Base-by-base conservation (phyloP, 1,140 invertebrate species). In the Saccostrea glomerata region DNA sequence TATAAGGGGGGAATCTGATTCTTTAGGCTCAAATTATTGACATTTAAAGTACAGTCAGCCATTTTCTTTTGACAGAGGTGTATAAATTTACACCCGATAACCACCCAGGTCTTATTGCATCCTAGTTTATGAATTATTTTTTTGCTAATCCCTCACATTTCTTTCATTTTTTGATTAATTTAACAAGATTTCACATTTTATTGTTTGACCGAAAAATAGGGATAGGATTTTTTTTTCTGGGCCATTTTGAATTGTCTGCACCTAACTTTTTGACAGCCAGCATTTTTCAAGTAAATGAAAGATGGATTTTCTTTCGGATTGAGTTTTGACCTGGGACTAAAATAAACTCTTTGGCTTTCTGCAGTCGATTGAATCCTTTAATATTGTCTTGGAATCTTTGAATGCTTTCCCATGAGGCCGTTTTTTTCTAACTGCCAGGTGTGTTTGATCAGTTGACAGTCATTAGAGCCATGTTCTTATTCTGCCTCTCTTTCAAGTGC, bases 21-120 rank as follows among this genome's bases (percentile, higher is more conserved):
- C 70, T 4, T 15, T 25, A 36, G 70, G 30, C 70, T 77, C 70
- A 77, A 36, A 77, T 77, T 77, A 77, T 77, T 77, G 70, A 77
- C 70, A 77, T 77, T 77, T 77, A 77, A 77, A 77, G 70, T 77
- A 36, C 30, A 13, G 13, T 13, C 15, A 77, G 70, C 30, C 70
- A 77, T 77, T 77, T 77, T 77, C 70, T 77, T 77, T 77, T 77
- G 70, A 77, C 70, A 77, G 23, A 30, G 70, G 70, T 77, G 70
- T 77, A 77, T 36, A 36, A 77, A 77, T 77, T 77, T 77, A 25
- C 70, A 15, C 70, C 25, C 2, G 70, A 77, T 77, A 77, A 77
- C 11, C 70, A 77, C 70, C 25, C 23, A 36, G 30, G 11, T 77
- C 70, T 36, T 77, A 77, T 77, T 77, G 25, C 70, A 77, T 77